These are phyloP conservation scores for Caiman crocodilus DNA, from an alignment of 2,797 vertebrate species.

Conservation along the genomic window DNA sequence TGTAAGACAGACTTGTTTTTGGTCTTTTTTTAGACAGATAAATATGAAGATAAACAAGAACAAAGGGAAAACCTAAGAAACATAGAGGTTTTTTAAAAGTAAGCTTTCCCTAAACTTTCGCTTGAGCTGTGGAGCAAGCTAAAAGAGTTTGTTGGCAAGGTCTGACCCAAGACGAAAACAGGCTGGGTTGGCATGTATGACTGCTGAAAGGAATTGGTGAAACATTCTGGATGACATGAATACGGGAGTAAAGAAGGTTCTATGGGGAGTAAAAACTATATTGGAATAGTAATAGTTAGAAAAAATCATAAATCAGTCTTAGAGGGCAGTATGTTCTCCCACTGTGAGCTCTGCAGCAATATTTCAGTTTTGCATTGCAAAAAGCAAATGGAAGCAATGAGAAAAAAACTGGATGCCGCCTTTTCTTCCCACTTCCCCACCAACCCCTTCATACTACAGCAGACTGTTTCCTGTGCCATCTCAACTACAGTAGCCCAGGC, in stretches of 20 bases:
- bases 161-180: background rate
- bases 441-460: background rate
- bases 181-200: background rate
- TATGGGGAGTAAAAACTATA: slow-evolving; percentile 8
- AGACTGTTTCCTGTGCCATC: background rate
- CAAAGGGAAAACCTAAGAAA: background rate
- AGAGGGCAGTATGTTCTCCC: background rate
- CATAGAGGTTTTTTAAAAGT: background rate
- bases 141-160: background rate
- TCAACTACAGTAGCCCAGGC: rapidly evolving
- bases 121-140: background rate
- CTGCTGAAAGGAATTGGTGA: background rate
- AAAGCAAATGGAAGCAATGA: no score
- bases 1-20: background rate
- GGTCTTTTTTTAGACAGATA: background rate
- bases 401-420: background rate
- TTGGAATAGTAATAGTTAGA: slow-evolving; percentile 19
- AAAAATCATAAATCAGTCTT: background rate
- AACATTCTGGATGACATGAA: background rate
- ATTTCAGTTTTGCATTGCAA: background rate
- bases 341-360: background rate
- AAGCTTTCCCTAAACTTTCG: slow-evolving; percentile 57
- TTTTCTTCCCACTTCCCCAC: background rate
- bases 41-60: background rate
- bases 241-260: background rate